These are phyloP conservation scores for Rhincodon typus DNA, from an alignment of 2,797 vertebrate genomes.

Conservation along the genomic window DNA sequence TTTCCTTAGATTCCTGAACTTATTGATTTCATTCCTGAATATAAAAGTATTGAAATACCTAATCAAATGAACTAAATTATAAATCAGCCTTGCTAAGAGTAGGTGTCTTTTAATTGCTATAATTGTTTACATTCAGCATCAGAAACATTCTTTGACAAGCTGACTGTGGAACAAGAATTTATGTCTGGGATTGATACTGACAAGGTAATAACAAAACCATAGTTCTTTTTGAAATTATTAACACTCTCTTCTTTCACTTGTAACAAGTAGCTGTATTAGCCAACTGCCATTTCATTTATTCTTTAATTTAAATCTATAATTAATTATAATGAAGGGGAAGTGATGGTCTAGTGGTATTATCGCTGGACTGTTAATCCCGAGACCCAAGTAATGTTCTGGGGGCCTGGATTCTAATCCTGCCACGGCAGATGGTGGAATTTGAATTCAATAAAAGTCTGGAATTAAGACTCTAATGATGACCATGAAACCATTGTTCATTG, in stretches of 20 bases:
- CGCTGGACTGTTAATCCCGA: too few relatives aligned
- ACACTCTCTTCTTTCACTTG: background rate
- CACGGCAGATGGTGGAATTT: too few relatives aligned
- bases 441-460: background rate
- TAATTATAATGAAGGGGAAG: too few relatives aligned
- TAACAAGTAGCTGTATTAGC: background rate
- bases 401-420: too few relatives aligned
- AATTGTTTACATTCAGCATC: conserved; percentile 65
- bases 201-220: conserved; percentile 65
- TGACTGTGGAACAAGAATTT: conserved; percentile 97
- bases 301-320: too few relatives aligned
- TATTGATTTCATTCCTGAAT: background rate
- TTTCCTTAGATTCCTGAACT: background rate
- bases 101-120: background rate
- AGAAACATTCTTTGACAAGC: conserved; percentile 93
- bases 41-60: background rate
- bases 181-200: conserved; percentile 98
- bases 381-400: too few relatives aligned
- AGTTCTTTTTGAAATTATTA: background rate
- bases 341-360: too few relatives aligned
- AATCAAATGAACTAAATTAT: background rate
- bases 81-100: background rate
- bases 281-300: background rate
- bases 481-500: too few relatives aligned
- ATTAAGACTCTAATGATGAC: background rate